Base-by-base conservation (phyloP, 2,888 invertebrate species). In the Stenoptilia bipunctidactyla region DNA sequence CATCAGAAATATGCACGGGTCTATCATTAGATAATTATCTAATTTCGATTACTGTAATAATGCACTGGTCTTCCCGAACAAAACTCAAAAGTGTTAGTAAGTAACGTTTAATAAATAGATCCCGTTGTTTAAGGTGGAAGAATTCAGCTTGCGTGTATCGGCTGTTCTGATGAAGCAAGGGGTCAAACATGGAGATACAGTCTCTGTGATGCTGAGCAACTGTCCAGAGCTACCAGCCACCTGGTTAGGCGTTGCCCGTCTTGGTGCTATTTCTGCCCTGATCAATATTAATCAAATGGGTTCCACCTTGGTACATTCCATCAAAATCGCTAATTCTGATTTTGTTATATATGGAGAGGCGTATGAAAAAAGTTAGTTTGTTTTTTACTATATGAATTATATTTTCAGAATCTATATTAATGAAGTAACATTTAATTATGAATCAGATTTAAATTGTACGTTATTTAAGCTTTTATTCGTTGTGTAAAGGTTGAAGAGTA, bases 231-330 rank as follows among this genome's bases (percentile, higher is more conserved):
- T 92, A 75, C 92, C 97, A 2, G 91, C 91, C 33, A 90, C 91
- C 30, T 99, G 98, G 98, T 80, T 99, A 40, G 99, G 98, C 0
- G 85, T 96, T 39, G 90, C 95, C 9, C 95, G 98, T 71, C 74
- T 94, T 13, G 95, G 96, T 0, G 87, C 92, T 0, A 88, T 96
- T 25, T 86, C 92, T 0, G 96, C 98, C 0, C 87, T 99, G 38
- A 95, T 99, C 59, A 99, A 99, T 68, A 94, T 93, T 41, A 98
- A 98, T 72, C 88, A 97, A 55, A 88, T 93, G 34, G 90, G 92
- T 45, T 88, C 89, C 37, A 90, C 97, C 0, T 80, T 99, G 13
- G 73, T 92, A 27, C 98, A 98, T 74, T 97, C 96, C 48, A 89
- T 99, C 38, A 91, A 87, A 10, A 89, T 96, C n/a, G 93, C 95